phyloP scores from a whole-genome alignment of 1,140 invertebrate genomes.

The Rhopalosiphum maidis region DNA sequence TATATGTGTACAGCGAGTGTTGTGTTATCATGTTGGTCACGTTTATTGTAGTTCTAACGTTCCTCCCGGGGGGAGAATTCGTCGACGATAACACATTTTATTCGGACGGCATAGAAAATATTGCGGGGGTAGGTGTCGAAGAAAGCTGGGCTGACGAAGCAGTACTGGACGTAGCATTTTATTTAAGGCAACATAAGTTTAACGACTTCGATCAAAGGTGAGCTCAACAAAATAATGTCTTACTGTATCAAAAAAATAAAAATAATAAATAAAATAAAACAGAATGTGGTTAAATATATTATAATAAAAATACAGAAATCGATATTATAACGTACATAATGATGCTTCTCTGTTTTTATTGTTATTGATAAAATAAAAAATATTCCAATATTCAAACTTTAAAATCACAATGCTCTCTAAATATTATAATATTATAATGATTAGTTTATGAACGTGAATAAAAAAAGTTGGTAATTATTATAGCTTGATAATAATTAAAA shows the following conservation, averaged over 20 bases:
- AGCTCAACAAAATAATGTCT: not conserved
- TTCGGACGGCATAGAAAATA: not conserved
- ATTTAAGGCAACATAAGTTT: slow-evolving; percentile 70
- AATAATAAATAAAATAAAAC: too few relatives aligned
- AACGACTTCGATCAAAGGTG: slow-evolving; percentile 69
- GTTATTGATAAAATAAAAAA: not conserved
- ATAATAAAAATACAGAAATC: not conserved
- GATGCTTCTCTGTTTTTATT: not conserved
- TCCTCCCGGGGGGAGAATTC: not conserved
- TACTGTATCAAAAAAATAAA: not conserved
- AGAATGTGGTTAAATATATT: not conserved
- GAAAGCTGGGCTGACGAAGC: slow-evolving; percentile 59
- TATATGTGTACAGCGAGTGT: not conserved
- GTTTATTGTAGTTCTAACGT: not conserved
- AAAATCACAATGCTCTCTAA: not conserved
- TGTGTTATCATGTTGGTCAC: not conserved
- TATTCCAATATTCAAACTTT: not conserved
- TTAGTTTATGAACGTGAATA: too few relatives aligned
- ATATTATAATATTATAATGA: not conserved
- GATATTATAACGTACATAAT: not conserved
- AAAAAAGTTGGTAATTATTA: too few relatives aligned
- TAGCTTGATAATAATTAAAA: too few relatives aligned
- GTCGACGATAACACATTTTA: not conserved
- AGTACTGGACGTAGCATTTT: slow-evolving; percentile 67
- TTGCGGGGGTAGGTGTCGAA: not conserved